Conservation (phyloP, 2,888 invertebrate genomes). For the Kryphioiulus occultus region DNA sequence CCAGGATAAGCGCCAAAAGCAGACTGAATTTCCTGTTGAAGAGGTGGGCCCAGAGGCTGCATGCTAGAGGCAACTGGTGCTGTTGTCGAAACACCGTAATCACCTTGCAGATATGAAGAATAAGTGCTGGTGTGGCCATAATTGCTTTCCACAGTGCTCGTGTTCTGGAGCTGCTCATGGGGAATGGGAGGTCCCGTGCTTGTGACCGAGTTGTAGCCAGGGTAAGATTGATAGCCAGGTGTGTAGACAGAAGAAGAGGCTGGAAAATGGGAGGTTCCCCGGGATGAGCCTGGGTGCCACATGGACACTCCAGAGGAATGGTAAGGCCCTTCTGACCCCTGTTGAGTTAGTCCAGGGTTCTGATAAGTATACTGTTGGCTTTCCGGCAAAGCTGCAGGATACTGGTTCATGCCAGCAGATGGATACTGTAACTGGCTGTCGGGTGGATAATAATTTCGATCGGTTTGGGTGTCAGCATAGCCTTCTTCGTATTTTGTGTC, state of each 20-base stretch:
- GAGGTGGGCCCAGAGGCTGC: not conserved
- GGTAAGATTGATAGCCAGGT: not conserved
- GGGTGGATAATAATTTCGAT: not conserved
- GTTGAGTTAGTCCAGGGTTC: not conserved
- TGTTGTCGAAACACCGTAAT: not conserved
- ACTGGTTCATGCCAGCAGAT: not conserved
- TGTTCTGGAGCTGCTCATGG: not conserved
- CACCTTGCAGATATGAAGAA: not conserved
- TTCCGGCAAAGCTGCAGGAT: not conserved
- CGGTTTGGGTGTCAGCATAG: not conserved
- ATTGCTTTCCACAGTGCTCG: not conserved
- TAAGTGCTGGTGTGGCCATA: not conserved
- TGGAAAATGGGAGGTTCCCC: constrained; percentile 6
- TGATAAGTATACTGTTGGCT: not conserved
- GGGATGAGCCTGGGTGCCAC: constrained; percentile 1
- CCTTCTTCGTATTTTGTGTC: not conserved
- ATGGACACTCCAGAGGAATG: not conserved
- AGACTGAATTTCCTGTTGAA: not conserved
- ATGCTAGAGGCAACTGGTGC: not conserved
- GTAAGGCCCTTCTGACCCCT: not conserved
- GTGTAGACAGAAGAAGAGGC: not conserved
- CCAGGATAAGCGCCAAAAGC: not conserved
- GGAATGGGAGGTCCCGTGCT: not conserved
- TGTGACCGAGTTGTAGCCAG: not conserved
- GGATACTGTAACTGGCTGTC: not conserved